Conservation (phyloP, 1,140 invertebrate species). For the Zeugodacus cucurbitae region DNA sequence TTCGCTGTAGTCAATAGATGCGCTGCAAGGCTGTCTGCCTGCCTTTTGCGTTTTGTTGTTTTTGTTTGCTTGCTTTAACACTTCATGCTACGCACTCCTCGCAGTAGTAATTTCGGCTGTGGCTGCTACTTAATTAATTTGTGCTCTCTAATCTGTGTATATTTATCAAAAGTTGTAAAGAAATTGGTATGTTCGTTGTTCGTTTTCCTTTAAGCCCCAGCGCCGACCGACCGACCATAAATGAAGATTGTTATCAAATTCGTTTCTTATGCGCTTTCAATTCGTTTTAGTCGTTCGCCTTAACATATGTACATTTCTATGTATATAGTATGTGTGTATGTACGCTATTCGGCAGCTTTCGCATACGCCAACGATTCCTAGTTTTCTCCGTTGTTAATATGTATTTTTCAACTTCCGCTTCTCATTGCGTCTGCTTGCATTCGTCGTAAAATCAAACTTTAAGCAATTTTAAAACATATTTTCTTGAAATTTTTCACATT, state of each 20-base stretch:
- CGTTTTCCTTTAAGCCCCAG: background rate
- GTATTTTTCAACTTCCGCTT: background rate
- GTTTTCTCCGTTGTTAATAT: background rate
- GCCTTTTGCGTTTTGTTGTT: background rate
- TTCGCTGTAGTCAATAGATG: background rate
- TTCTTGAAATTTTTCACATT: background rate
- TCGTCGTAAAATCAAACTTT: background rate
- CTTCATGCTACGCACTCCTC: background rate
- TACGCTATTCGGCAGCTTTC: constrained; percentile 10
- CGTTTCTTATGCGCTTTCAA: background rate
- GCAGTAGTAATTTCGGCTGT: too few species aligned
- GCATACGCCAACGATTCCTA: background rate
- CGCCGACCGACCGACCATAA: background rate
- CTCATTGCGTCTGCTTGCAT: background rate
- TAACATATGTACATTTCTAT: too few species aligned
- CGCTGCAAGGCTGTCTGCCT: background rate
- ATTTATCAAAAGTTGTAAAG: background rate
- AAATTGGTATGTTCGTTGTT: constrained; percentile 17
- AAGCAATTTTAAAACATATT: background rate
- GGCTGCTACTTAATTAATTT: background rate
- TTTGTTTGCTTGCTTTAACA: background rate
- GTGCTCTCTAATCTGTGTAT: background rate
- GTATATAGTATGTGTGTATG: background rate
- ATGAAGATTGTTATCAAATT: constrained; percentile 17
- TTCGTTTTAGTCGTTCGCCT: background rate